phyloP scores from a whole-genome alignment of 2,113 vertebrate genomes.

The Poeciliopsis occidentalis region DNA sequence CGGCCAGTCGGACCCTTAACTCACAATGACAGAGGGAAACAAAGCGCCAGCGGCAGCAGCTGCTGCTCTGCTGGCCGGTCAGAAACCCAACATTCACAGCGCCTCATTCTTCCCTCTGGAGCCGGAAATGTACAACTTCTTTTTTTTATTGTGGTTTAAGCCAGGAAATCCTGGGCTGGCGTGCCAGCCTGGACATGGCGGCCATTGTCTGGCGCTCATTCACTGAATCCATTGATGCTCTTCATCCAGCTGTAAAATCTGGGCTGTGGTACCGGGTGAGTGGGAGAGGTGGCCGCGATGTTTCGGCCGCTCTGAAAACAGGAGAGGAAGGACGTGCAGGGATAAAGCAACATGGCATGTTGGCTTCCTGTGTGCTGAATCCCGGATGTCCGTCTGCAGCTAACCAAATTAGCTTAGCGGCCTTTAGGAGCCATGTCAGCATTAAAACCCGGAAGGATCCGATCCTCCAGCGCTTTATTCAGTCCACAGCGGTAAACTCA shows the following conservation, averaged over 20 bases:
- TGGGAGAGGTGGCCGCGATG: conserved; percentile 7
- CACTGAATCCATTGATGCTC: conserved; percentile 78
- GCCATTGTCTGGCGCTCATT: conserved; percentile 71
- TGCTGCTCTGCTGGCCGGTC: conserved; percentile 20
- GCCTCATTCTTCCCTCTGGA: conserved; percentile 42
- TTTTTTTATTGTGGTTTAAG: conserved; percentile 62
- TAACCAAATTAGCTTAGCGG: conserved; percentile 80
- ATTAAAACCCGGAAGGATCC: conserved; percentile 71
- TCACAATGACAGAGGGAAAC: conserved; percentile 43
- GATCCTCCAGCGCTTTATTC: conserved; percentile 40
- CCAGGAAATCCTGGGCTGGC: conserved; percentile 79
- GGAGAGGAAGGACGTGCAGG: conserved; percentile 56
- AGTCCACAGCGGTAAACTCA: conserved; percentile 1
- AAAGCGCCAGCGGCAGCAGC: conserved; percentile 10
- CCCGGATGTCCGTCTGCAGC: conserved; percentile 39
- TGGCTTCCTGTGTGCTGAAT: conserved; percentile 70
- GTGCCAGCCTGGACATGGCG: conserved; percentile 56
- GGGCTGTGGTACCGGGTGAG: conserved; percentile 51
- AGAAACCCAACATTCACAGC: conserved; percentile 30
- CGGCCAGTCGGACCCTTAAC: conserved; percentile 23
- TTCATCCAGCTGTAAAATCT: conserved; percentile 83
- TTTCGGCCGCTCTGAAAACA: conserved; percentile 67
- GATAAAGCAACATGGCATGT: conserved; percentile 57
- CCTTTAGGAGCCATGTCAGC: conserved; percentile 73
- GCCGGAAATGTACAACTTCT: conserved; percentile 42